Percentiles rank a stretch among this genome's conserved stretches.
Evolutionary conservation across 2,797 vertebrate species (phyloP).

Genomic region (Chlorospingus flavigularis): DNA sequence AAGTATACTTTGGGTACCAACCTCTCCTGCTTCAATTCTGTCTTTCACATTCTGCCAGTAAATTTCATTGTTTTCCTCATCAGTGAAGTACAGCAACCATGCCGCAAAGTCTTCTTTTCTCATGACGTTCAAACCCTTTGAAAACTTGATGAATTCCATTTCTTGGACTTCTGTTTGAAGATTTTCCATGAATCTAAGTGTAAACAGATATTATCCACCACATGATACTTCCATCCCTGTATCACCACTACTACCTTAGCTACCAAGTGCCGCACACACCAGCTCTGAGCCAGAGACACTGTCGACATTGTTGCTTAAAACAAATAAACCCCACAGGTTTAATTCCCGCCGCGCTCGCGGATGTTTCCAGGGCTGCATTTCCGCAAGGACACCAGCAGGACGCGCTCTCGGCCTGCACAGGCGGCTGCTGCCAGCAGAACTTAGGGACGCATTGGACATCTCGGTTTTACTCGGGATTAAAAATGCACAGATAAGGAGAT

Average conservation of each 20-base stretch:
- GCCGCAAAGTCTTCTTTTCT: conserved; percentile 94
- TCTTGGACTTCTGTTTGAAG: conserved; percentile 94
- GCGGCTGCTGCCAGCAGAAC: neutral
- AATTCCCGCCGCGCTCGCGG: neutral
- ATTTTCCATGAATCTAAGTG: conserved; percentile 93
- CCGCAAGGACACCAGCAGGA: neutral
- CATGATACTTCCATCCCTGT: neutral
- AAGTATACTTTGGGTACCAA: conserved; percentile 53
- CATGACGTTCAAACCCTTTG: conserved; percentile 93
- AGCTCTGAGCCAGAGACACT: neutral
- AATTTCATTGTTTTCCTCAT: conserved; percentile 89
- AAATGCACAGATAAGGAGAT: neutral
- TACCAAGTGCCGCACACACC: neutral
- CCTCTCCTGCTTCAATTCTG: conserved; percentile 90
- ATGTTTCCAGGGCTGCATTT: neutral
- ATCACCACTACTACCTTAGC: neutral
- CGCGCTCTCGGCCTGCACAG: conserved; percentile 14
- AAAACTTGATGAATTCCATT: conserved; percentile 97
- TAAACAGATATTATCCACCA: conserved; percentile 13
- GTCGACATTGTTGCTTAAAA: neutral
- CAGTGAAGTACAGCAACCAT: conserved; percentile 96
- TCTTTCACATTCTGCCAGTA: conserved; percentile 95
- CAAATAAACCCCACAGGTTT: neutral
- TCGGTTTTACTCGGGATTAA: neutral
- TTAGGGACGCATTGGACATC: neutral